Evolutionary conservation across 2,888 invertebrate genomes (phyloP).

Genomic region (Gryllus longicercus): DNA sequence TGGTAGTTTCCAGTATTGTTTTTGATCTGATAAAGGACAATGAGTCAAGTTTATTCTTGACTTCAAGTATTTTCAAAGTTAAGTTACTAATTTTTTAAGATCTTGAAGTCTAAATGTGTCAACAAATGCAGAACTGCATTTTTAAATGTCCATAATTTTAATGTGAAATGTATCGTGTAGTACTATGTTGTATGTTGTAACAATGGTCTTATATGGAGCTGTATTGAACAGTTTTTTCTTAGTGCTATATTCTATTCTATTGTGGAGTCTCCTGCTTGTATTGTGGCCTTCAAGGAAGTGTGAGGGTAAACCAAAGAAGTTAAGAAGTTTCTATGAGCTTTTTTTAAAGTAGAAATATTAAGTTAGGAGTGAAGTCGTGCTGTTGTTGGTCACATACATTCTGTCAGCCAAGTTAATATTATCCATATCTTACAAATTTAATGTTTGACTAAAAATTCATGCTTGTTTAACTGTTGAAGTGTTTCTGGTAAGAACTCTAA

Average conservation of each 20-base stretch:
- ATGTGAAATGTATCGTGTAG: not conserved
- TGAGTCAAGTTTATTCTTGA: not conserved
- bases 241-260: not conserved
- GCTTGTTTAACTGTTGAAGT: too few species aligned
- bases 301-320: conserved; percentile 11
- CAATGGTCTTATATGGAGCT: not conserved
- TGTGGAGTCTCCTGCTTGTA: not conserved
- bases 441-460: too few species aligned
- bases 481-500: too few species aligned
- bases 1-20: not conserved
- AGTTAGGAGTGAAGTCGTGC: not conserved
- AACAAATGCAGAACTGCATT: not conserved
- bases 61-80: not conserved
- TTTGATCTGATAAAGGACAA: not conserved
- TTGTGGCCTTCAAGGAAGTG: conserved; percentile 2
- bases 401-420: too few species aligned
- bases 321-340: not conserved
- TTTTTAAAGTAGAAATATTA: not conserved
- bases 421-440: too few species aligned
- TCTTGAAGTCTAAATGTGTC: not conserved
- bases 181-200: not conserved
- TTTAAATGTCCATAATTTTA: not conserved
- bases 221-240: not conserved
- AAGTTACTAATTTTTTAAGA: not conserved
- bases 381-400: not conserved